These are phyloP conservation scores for Coregonus suidteri DNA, from an alignment of 2,797 vertebrate species.

Conservation along the genomic window DNA sequence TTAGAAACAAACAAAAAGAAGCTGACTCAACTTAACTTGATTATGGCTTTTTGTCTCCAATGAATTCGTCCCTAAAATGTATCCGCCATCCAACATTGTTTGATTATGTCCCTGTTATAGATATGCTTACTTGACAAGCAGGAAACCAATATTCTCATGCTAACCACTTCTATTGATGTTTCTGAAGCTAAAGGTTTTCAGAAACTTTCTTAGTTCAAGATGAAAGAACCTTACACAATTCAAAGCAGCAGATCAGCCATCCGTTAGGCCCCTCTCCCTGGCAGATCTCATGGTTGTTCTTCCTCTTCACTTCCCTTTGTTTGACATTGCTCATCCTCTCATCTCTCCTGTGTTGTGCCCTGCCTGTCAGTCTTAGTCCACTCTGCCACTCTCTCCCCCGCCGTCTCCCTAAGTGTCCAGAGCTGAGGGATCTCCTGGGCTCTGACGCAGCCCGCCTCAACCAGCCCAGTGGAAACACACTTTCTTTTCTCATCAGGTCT, in stretches of 20 bases:
- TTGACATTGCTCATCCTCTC: constrained; percentile 1
- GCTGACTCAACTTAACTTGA: neutral
- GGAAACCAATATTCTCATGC: neutral
- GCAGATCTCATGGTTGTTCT: neutral
- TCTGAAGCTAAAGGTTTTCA: neutral
- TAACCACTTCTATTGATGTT: neutral
- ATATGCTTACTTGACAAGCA: neutral
- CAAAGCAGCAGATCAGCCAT: neutral
- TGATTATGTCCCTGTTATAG: neutral
- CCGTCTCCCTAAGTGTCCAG: constrained; percentile 4
- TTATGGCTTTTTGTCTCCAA: neutral
- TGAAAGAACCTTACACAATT: constrained; percentile 30
- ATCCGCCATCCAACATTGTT: neutral
- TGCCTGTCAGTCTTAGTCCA: constrained; percentile 8
- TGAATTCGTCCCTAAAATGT: neutral
- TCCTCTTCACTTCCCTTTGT: neutral
- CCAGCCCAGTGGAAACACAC: neutral
- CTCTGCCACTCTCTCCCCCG: neutral
- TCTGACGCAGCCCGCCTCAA: neutral
- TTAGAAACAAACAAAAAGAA: neutral
- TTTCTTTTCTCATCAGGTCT: neutral
- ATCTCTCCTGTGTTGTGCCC: constrained; percentile 19
- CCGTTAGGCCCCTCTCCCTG: neutral
- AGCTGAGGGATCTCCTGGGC: neutral
- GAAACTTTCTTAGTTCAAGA: constrained; percentile 6